Base-by-base conservation (phyloP, 2,888 invertebrate genomes). In the Antheraea yamamai region DNA sequence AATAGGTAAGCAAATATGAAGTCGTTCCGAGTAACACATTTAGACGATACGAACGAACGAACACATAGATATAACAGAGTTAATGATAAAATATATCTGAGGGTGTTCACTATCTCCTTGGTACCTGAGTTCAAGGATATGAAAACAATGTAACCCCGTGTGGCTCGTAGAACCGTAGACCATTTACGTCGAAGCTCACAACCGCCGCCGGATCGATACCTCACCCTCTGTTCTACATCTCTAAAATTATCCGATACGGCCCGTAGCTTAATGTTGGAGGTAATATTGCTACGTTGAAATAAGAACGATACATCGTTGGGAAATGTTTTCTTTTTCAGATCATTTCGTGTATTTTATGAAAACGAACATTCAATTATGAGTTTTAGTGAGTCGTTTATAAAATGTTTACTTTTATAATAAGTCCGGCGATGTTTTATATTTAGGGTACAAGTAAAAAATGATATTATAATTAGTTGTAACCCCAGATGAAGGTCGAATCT, bases 211-310 rank as follows among this genome's bases (percentile, higher is more conserved):
- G 87, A 88, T 88, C 88, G 86, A 88, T 87, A 87, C 72, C 47
- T 75, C 76, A 77, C 78, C 82, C 81, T 77, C 79, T 72, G 75
- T 75, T 75, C 77, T 79, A 77, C 83, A 79, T 81, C 85, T 85
- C 86, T 87, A 85, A 88, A 88, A 84, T 86, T 88, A 88, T 84
- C 86, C 84, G 80, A 81, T 80, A 83, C 72, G 55, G 68, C 52
- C 58, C 61, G 72, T 61, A 61, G 72, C 72, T 70, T 70, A 70
- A 70, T 70, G 70, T n/a, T 70, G n/a, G 39, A 70, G 70, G 70
- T 58, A 72, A 72, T 75, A 72, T 75, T 61, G 61, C 61, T 51
- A 12, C 58, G 58, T 47, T 75, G 72, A 72, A 75, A 75, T 75
- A 64, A 75, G 47, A 72, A 74, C 16, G 70, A 20, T 61, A 61